Conservation (phyloP, 2,113 vertebrate species). For the Gambusia holbrooki region DNA sequence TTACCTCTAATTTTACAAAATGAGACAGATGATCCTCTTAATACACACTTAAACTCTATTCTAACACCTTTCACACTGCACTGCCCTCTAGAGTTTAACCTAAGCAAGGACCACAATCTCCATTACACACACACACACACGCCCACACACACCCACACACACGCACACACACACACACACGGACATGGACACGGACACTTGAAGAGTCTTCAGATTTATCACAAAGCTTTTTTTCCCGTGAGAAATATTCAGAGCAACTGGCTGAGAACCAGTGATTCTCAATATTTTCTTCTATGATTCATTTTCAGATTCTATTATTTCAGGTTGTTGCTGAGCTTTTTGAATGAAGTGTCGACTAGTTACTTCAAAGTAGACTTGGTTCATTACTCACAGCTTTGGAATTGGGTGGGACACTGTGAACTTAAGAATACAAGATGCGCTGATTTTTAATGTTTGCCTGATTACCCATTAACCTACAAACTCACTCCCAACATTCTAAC, state of each 20-base stretch:
- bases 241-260: not conserved
- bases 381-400: slow-evolving; percentile 58
- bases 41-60: slow-evolving; percentile 12
- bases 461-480: slow-evolving; percentile 36
- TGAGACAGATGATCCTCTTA: slow-evolving; percentile 41
- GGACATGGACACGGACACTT: not conserved
- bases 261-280: not conserved
- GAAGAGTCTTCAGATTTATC: not conserved
- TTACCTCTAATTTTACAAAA: slow-evolving; percentile 38
- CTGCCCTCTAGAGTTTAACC: slow-evolving; percentile 39
- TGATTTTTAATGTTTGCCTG: slow-evolving; percentile 50
- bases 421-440: slow-evolving; percentile 33
- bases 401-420: slow-evolving; percentile 60
- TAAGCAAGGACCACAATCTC: not conserved
- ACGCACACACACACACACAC: too few relatives aligned
- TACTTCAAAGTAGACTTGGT: slow-evolving; percentile 4
- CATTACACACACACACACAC: not conserved
- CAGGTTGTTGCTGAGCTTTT: too few relatives aligned
- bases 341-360: not conserved
- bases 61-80: slow-evolving; percentile 34
- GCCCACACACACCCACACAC: too few relatives aligned
- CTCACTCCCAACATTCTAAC: slow-evolving; percentile 7
- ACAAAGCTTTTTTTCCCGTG: not conserved
- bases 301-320: not conserved
- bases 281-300: not conserved